Base-by-base conservation (phyloP, 2,113 vertebrate species). In the Clarias magur region DNA sequence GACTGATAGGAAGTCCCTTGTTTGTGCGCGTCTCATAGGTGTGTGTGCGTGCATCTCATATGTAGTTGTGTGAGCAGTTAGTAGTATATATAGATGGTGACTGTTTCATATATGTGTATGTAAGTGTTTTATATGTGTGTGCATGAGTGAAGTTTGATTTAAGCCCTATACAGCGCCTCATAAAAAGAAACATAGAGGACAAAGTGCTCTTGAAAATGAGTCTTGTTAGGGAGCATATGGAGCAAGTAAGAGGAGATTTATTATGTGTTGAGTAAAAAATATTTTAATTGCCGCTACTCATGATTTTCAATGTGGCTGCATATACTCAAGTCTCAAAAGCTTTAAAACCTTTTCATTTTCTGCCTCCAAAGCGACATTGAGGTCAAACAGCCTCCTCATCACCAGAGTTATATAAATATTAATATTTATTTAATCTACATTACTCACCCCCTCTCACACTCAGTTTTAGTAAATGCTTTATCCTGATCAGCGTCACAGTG, bases 351-450 rank as follows among this genome's bases (percentile, higher is more conserved):
- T 23, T 76, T n/a, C 12, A 13, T 76, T 76, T 53, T 54, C 48
- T 54, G 42, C 42, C 42, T 76, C 23, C 48, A 76, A 76, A 76
- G 73, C 4, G 38, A 48, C 72, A 75, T 19, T 2, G 23, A 76
- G 54, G 73, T 48, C 48, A 76, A 76, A 54, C 73, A 76, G 72
- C 42, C 72, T 13, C 72, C 72, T 53, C 73, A 76, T 76, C 42
- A 53, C 34, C 42, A 53, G 73, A 53, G 42, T 76, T 53, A 76
- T 25, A 76, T 15, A 21, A 76, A 53, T 76, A 53, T 15, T 23
- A 76, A 53, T 76, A 53, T 76, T 76, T 76, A 76, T 76, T 75
- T 75, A 25, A 75, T 75, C 70, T 42, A 34, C 19, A 16, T 76
- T 53, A 53, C 10, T 76, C 23, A 76, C 23, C 42, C 42, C 42